A percentile compares a stretch with the other conserved stretches of the same genome.
These are phyloP conservation scores for Pomacea maculata DNA, from an alignment of 1,140 invertebrate species.

Conservation along the genomic window DNA sequence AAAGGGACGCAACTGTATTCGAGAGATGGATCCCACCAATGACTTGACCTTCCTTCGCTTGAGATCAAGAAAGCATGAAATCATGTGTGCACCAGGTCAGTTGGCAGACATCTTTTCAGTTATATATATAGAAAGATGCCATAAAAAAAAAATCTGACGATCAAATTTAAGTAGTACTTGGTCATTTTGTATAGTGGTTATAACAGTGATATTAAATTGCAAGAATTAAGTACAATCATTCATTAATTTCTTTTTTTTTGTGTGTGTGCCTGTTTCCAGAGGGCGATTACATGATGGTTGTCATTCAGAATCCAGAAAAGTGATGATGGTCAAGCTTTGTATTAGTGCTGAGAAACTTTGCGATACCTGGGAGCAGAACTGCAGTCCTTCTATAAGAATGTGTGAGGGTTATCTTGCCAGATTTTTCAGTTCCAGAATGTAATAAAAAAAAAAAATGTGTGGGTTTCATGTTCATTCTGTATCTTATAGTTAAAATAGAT, in stretches of 20 bases:
- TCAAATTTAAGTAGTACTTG: not conserved
- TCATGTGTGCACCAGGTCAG: conserved; percentile 91
- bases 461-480: too few species aligned
- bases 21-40: conserved; percentile 96
- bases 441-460: too few species aligned
- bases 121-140: not conserved
- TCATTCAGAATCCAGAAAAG: conserved; percentile 7
- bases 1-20: conserved; percentile 90
- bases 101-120: not conserved
- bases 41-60: conserved; percentile 95
- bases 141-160: not conserved
- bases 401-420: too few species aligned
- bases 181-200: not conserved
- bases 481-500: too few species aligned
- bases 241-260: too few species aligned
- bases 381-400: too few species aligned
- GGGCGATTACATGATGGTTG: conserved; percentile 22
- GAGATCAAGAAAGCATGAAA: conserved; percentile 96
- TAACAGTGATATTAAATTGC: too few species aligned
- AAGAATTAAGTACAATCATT: too few species aligned
- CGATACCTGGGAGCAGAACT: too few species aligned
- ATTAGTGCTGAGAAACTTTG: too few species aligned
- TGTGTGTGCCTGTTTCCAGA: conserved; percentile 1
- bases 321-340: too few species aligned
- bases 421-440: too few species aligned